phyloP scores from a whole-genome alignment of 2,797 vertebrate genomes.

The Manis pentadactyla region DNA sequence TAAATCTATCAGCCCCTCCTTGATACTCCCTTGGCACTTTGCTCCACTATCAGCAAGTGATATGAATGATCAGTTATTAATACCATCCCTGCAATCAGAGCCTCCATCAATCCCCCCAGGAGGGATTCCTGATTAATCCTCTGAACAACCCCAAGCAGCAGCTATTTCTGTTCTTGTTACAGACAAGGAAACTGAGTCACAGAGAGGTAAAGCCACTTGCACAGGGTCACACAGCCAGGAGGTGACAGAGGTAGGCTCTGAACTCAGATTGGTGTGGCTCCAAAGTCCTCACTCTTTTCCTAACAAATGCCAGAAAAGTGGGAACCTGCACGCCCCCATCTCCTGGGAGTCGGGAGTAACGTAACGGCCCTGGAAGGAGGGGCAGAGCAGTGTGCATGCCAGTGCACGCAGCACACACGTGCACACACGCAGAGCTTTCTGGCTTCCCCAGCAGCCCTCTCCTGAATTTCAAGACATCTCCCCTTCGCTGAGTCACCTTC shows the following conservation, averaged over 20 bases:
- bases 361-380: neutral
- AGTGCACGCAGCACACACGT: neutral
- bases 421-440: neutral
- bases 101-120: neutral
- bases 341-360: neutral
- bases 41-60: neutral
- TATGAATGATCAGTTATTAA: neutral
- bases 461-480: constrained; percentile 31
- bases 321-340: accelerated
- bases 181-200: constrained; percentile 40
- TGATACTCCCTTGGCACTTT: no score
- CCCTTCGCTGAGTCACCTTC: constrained; percentile 54
- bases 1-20: neutral
- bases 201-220: neutral
- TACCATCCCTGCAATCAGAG: neutral
- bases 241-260: neutral
- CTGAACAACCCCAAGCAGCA: neutral
- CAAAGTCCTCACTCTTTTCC: neutral
- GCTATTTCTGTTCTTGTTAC: neutral
- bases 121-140: neutral
- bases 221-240: neutral
- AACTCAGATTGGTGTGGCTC: neutral
- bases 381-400: accelerated
- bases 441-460: neutral
- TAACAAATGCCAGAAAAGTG: no score